Percentiles rank a stretch among this genome's conserved stretches.
phyloP scores from a whole-genome alignment of 2,797 vertebrate genomes.

The Pangasius larnaudii region DNA sequence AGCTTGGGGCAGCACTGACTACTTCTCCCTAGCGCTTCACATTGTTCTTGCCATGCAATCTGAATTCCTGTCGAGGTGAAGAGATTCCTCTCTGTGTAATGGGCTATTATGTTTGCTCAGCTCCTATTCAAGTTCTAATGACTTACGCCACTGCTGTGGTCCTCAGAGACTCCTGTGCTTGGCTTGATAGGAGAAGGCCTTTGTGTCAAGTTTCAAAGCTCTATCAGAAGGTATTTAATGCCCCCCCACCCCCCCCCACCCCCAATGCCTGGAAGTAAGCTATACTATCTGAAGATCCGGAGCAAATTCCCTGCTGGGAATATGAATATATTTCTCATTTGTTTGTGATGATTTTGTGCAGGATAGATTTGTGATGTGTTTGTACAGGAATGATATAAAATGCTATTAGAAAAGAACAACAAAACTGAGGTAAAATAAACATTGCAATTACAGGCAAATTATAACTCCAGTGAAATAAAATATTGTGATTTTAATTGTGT shows the following conservation, averaged over 20 bases:
- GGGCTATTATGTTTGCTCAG: slow-evolving; percentile 72
- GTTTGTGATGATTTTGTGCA: neutral
- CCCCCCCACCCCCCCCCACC: slow-evolving; percentile 34
- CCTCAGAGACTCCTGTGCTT: slow-evolving; percentile 66
- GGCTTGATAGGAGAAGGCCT: slow-evolving; percentile 59
- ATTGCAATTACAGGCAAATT: neutral
- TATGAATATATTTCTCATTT: slow-evolving; percentile 7
- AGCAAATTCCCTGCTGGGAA: slow-evolving; percentile 19
- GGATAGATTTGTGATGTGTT: neutral
- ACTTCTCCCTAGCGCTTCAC: slow-evolving; percentile 65
- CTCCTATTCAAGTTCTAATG: slow-evolving; percentile 72
- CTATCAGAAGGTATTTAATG: slow-evolving; percentile 48
- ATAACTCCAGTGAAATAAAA: neutral
- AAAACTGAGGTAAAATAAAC: neutral
- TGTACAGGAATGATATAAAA: neutral
- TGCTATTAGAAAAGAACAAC: neutral
- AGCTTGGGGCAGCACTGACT: slow-evolving; percentile 56
- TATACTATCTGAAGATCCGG: slow-evolving; percentile 10
- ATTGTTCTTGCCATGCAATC: slow-evolving; percentile 69
- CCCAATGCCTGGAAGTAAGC: slow-evolving; percentile 34
- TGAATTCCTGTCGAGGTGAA: slow-evolving; percentile 71
- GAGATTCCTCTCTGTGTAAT: slow-evolving; percentile 74
- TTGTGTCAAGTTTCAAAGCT: slow-evolving; percentile 63
- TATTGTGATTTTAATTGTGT: neutral
- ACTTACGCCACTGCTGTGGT: slow-evolving; percentile 64